Conservation (phyloP, 1,140 invertebrate species). For the Caligus rogercresseyi region DNA sequence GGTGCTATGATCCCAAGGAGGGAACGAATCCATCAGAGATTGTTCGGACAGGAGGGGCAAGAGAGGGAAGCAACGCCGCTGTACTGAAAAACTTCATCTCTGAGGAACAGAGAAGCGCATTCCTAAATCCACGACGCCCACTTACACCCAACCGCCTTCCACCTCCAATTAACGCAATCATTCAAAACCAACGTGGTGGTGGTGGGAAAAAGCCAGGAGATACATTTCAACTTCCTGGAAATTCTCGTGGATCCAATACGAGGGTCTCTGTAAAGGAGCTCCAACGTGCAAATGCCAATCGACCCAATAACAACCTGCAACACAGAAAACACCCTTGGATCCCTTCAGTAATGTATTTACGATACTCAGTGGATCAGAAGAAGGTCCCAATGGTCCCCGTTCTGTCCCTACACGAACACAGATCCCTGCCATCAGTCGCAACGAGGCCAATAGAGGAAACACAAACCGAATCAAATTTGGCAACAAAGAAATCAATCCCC, state of each 20-base stretch:
- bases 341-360: background rate
- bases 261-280: background rate
- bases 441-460: background rate
- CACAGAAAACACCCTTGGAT: background rate
- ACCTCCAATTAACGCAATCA: background rate
- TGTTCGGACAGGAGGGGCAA: background rate
- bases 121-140: background rate
- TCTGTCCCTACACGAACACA: background rate
- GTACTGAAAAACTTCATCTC: background rate
- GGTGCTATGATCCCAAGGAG: conserved; percentile 10
- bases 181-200: background rate
- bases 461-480: background rate
- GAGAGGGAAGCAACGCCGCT: background rate
- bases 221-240: background rate
- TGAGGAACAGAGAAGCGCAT: background rate
- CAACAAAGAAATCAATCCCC: background rate
- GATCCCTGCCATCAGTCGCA: background rate
- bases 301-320: background rate
- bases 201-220: background rate
- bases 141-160: background rate
- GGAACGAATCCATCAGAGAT: background rate
- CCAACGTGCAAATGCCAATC: background rate
- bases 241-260: background rate
- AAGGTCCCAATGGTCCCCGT: background rate
- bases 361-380: background rate